Evolutionary conservation across 2,888 invertebrate genomes (phyloP).

Genomic region (Drosophila acutilabella): DNA sequence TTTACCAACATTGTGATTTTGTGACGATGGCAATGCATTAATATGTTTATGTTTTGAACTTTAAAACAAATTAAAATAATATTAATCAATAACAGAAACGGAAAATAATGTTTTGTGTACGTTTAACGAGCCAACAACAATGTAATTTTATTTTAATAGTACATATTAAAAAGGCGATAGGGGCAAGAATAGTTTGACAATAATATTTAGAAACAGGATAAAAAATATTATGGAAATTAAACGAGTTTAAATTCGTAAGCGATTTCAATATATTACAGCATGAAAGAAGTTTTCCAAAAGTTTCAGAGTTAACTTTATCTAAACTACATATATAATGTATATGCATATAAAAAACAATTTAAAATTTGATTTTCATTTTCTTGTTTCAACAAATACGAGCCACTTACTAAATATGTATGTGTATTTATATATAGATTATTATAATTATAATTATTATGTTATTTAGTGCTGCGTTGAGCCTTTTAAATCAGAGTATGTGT

Average conservation of each 20-base stretch:
- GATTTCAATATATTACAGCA: slow-evolving; percentile 72
- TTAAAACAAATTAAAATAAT: slow-evolving; percentile 10
- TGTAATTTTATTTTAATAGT: slow-evolving; percentile 54
- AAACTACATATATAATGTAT: slow-evolving; percentile 41
- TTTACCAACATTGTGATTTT: slow-evolving; percentile 68
- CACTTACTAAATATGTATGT: slow-evolving; percentile 58
- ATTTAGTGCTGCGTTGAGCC: slow-evolving; percentile 54
- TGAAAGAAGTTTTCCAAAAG: slow-evolving; percentile 25
- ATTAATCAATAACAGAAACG: slow-evolving; percentile 17
- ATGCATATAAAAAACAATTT: slow-evolving; percentile 69
- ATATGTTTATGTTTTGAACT: slow-evolving; percentile 1
- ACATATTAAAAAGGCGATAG: slow-evolving; percentile 54
- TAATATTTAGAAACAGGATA: slow-evolving; percentile 5
- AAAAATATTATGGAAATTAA: slow-evolving; percentile 47
- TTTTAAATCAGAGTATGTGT: slow-evolving; percentile 57
- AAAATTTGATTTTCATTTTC: slow-evolving; percentile 53
- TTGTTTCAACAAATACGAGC: slow-evolving; percentile 63
- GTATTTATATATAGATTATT: slow-evolving; percentile 41
- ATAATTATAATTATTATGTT: slow-evolving; percentile 54
- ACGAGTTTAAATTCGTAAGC: slow-evolving; percentile 73
- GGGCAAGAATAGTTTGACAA: slow-evolving; percentile 43
- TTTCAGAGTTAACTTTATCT: slow-evolving; percentile 35
- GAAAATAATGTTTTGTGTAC: slow-evolving; percentile 40
- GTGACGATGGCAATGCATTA: slow-evolving; percentile 68
- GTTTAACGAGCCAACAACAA: slow-evolving; percentile 65